Conservation (phyloP, 2,888 invertebrate genomes). For the Eustalomyia histrio region DNA sequence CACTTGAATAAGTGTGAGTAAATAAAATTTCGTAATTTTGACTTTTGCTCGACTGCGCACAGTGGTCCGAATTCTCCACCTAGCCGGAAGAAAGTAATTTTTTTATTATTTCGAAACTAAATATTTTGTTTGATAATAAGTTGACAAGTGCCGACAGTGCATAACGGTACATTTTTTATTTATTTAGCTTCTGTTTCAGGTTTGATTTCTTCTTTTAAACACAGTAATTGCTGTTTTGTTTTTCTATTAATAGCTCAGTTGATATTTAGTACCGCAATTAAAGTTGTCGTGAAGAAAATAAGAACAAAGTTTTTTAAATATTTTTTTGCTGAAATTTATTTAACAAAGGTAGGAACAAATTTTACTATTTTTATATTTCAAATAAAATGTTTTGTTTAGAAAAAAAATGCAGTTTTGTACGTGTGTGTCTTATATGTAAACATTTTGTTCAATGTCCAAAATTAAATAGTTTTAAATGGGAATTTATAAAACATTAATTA, state of each 20-base stretch:
- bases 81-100: conserved; percentile 9
- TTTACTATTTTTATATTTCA: conserved; percentile 16
- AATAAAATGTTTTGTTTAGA: conserved; percentile 9
- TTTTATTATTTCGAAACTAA: conserved; percentile 18
- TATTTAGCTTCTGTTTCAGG: conserved; percentile 13
- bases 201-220: no score
- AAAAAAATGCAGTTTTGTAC: conserved; percentile 8
- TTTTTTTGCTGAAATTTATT: no score
- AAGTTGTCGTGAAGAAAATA: conserved; percentile 27
- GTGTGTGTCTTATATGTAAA: conserved; percentile 29
- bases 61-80: conserved; percentile 10
- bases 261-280: conserved; percentile 26
- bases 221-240: conserved; percentile 24
- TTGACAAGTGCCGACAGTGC: conserved; percentile 16
- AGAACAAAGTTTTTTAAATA: conserved; percentile 20
- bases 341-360: conserved; percentile 15
- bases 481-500: no score
- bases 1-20: no score
- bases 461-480: no score
- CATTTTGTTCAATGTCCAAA: conserved; percentile 37
- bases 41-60: no score
- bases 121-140: conserved; percentile 19
- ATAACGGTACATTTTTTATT: conserved; percentile 9
- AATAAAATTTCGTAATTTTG: no score
- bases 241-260: conserved; percentile 32